Evolutionary conservation across 2,797 vertebrate species (phyloP).

Genomic region (Argentina silus): DNA sequence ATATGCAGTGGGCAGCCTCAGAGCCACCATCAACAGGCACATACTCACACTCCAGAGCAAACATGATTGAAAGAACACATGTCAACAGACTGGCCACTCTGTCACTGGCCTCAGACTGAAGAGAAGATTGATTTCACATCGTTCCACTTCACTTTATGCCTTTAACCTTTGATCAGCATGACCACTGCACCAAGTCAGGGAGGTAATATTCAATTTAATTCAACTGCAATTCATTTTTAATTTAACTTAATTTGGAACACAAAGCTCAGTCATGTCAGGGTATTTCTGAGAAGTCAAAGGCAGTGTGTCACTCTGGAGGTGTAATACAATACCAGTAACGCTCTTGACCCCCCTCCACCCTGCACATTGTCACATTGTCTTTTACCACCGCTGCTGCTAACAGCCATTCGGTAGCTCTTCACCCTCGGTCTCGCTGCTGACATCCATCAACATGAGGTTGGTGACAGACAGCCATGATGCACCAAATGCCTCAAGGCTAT

Average conservation of each 20-base stretch:
- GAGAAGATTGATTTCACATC: constrained; percentile 7
- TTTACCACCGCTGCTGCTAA: neutral
- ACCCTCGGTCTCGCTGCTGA: neutral
- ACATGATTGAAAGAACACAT: constrained; percentile 20
- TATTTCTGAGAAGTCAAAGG: neutral
- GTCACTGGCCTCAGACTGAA: neutral
- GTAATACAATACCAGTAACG: neutral
- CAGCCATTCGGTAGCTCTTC: neutral
- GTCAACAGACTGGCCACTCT: constrained; percentile 15
- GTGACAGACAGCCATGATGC: neutral
- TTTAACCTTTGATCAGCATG: neutral
- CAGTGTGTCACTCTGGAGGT: neutral
- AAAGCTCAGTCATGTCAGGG: neutral
- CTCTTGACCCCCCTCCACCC: neutral
- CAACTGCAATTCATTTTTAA: neutral
- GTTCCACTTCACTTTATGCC: neutral
- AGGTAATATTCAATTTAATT: neutral
- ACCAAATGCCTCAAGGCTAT: neutral
- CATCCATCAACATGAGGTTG: neutral
- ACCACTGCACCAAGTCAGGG: neutral
- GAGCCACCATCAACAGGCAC: constrained; percentile 81
- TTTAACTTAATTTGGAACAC: neutral
- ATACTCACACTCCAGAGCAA: constrained; percentile 28
- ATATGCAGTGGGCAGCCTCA: constrained; percentile 90
- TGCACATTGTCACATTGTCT: too few relatives aligned